These are phyloP conservation scores for Enteromius trimaculatus DNA, from an alignment of 2,797 vertebrate genomes.

Conservation along the genomic window DNA sequence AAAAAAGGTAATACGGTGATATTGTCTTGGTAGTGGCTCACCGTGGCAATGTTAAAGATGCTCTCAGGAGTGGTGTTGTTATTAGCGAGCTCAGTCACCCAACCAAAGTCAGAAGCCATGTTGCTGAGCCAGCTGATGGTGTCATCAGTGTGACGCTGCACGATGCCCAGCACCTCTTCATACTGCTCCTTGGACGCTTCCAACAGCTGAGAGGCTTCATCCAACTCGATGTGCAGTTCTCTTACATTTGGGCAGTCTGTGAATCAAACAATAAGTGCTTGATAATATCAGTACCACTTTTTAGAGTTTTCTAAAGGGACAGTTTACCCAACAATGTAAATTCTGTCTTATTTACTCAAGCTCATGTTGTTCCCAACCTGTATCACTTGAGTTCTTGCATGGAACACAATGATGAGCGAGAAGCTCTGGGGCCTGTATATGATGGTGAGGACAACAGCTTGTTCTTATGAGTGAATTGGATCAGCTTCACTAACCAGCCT, in stretches of 20 bases:
- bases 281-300: neutral
- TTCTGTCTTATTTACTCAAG: neutral
- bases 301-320: neutral
- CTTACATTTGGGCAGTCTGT: slow-evolving; percentile 86
- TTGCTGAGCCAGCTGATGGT: slow-evolving; percentile 80
- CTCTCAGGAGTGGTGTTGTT: slow-evolving; percentile 67
- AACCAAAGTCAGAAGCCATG: slow-evolving; percentile 86
- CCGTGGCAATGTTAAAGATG: slow-evolving; percentile 83
- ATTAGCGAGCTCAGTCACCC: slow-evolving; percentile 84
- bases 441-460: neutral
- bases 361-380: neutral
- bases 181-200: slow-evolving; percentile 86
- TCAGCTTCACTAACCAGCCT: neutral
- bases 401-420: neutral
- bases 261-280: neutral
- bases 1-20: neutral
- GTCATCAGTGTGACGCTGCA: slow-evolving; percentile 84
- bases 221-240: slow-evolving; percentile 84
- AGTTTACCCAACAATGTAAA: neutral
- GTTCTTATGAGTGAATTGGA: neutral
- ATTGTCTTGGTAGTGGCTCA: slow-evolving; percentile 64
- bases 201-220: slow-evolving; percentile 83
- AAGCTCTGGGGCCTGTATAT: neutral
- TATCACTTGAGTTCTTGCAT: neutral
- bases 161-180: slow-evolving; percentile 83